Percentiles rank a stretch among this genome's conserved stretches.
Conservation (phyloP, 2,888 invertebrate species). For the Clepsis dumicolana region DNA sequence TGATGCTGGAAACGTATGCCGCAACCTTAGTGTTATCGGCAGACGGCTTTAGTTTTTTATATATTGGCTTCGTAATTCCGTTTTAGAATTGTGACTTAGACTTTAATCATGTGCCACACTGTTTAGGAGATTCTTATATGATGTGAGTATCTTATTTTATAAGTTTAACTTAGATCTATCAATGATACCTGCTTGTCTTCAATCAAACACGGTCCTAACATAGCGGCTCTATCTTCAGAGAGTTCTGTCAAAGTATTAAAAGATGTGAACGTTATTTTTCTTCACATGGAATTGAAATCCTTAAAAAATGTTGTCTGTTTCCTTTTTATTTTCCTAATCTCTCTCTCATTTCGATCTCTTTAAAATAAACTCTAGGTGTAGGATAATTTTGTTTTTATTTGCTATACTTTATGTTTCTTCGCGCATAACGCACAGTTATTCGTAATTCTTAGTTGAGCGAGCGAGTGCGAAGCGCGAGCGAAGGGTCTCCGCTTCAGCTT, state of each 20-base stretch:
- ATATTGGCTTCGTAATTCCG: conserved; percentile 71
- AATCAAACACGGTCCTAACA: not conserved
- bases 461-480: too few relatives aligned
- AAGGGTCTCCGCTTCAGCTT: too few relatives aligned
- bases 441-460: too few relatives aligned
- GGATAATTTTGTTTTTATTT: too few relatives aligned
- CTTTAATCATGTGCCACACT: conserved; percentile 67
- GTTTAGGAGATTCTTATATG: conserved; percentile 70
- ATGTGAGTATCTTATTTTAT: conserved; percentile 71
- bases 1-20: conserved; percentile 53
- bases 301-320: too few relatives aligned
- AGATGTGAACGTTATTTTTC: too few relatives aligned
- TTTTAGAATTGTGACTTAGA: conserved; percentile 69
- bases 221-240: not conserved
- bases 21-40: conserved; percentile 60
- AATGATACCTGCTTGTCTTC: not conserved
- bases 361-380: too few relatives aligned
- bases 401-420: too few relatives aligned
- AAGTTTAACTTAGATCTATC: not conserved
- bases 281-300: too few relatives aligned
- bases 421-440: too few relatives aligned
- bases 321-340: too few relatives aligned
- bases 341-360: too few relatives aligned
- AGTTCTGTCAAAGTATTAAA: not conserved
- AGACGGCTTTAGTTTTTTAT: conserved; percentile 65